phyloP scores from a whole-genome alignment of 2,888 invertebrate genomes.

The Holacanthella duospinosa region DNA sequence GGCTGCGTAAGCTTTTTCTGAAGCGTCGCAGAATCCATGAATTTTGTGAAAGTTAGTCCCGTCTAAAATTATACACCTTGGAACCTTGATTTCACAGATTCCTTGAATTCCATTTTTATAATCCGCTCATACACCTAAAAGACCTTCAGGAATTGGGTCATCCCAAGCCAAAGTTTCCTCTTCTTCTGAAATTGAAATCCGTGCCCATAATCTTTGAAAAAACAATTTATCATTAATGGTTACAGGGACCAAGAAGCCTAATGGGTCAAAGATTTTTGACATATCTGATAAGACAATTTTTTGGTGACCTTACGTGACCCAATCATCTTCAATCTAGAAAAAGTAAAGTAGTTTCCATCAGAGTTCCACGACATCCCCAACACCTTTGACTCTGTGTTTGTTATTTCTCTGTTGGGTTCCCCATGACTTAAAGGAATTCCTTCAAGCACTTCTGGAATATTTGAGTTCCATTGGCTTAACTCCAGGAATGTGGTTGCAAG shows the following conservation, averaged over 20 bases:
- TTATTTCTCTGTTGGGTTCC: too few species aligned
- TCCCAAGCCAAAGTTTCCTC: constrained; percentile 38
- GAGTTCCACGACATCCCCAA: too few species aligned
- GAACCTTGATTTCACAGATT: too few species aligned
- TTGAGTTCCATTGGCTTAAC: not conserved
- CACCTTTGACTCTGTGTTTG: too few species aligned
- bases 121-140: too few species aligned
- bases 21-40: constrained; percentile 37
- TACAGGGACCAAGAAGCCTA: constrained; percentile 32
- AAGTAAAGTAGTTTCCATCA: not conserved
- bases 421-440: not conserved
- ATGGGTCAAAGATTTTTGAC: constrained; percentile 36
- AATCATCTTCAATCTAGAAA: not conserved
- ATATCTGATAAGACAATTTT: constrained; percentile 28
- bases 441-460: not conserved
- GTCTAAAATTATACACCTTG: too few species aligned
- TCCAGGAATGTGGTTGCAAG: not conserved
- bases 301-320: not conserved
- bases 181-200: too few species aligned
- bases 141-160: constrained; percentile 22
- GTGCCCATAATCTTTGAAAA: constrained; percentile 35
- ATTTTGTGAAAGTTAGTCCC: too few species aligned
- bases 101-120: too few species aligned
- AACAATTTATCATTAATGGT: constrained; percentile 34
- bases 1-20: constrained; percentile 30